These are phyloP conservation scores for Eupeodes latifasciatus DNA, from an alignment of 2,888 invertebrate genomes.

Conservation along the genomic window DNA sequence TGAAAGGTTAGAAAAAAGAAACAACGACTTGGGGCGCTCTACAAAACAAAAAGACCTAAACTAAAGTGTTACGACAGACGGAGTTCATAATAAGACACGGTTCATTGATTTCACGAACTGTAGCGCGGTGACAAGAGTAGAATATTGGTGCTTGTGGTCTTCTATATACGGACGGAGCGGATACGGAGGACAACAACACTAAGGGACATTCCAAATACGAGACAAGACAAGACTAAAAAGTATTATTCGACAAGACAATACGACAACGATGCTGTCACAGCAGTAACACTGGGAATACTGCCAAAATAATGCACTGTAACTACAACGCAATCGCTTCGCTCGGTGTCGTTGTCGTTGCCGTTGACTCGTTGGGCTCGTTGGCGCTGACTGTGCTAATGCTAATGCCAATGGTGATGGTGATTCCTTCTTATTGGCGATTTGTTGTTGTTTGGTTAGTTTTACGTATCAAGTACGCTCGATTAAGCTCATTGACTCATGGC, in stretches of 20 bases:
- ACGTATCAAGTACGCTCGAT: slow-evolving; percentile 70
- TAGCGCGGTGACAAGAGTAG: slow-evolving; percentile 35
- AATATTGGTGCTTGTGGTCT: neutral
- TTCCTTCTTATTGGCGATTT: slow-evolving; percentile 62
- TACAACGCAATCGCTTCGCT: slow-evolving; percentile 52
- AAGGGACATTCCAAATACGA: slow-evolving; percentile 36
- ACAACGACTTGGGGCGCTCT: slow-evolving; percentile 10
- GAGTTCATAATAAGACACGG: slow-evolving; percentile 59
- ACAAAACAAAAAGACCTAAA: slow-evolving; percentile 29
- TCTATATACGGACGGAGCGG: too few relatives aligned
- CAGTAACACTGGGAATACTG: slow-evolving; percentile 73
- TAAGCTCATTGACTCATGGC: slow-evolving; percentile 73
- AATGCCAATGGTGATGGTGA: slow-evolving; percentile 32
- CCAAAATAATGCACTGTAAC: slow-evolving; percentile 61
- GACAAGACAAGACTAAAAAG: slow-evolving; percentile 35
- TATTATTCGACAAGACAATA: neutral
- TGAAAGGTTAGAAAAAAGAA: slow-evolving; percentile 58
- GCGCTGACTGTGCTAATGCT: neutral
- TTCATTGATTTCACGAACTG: slow-evolving; percentile 59
- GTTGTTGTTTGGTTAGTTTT: slow-evolving; percentile 27
- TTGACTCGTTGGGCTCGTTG: slow-evolving; percentile 12
- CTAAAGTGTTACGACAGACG: slow-evolving; percentile 36
- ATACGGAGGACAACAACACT: slow-evolving; percentile 55
- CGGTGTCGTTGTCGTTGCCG: slow-evolving; percentile 9
- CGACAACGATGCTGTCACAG: slow-evolving; percentile 63